Base-by-base conservation (phyloP, 2,888 invertebrate species). In the Homarus gammarus region DNA sequence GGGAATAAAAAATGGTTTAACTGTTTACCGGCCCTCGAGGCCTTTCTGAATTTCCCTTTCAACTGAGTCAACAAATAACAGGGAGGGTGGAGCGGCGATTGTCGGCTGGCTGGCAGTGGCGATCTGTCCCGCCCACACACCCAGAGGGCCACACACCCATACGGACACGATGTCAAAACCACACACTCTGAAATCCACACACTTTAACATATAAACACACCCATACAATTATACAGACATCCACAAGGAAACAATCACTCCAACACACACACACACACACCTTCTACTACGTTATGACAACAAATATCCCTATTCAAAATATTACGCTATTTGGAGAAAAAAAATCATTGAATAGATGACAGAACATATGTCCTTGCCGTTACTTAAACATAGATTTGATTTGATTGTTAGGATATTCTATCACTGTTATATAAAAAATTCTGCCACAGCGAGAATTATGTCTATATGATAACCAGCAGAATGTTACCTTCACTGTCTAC, bases 61-160 rank as follows among this genome's bases (percentile, higher is more conserved):
- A 75, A 77, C 77, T 31, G 77, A 77, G 31, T 77, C 77, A 77
- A 77, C 77, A 49, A 77, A 44, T 49, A 77, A 77, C 31, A 77
- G 44, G n/a, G 3, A 49, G 44, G 49, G 27, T 38, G 73, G 38
- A 33, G 38, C 15, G 33, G 44, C 22, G 38, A 6, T 38, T n/a
- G 40, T 12, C n/a, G n/a, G 40, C 22, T 40, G 38, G 44, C 18
- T 22, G 3, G 3, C n/a, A 6, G 18, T 10, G 1, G 6, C 5
- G 2, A 27, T 64, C 64, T 64, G 22, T 64, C 27, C 5, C 64
- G 3, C 64, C 56, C 56, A 56, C 56, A 56, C 22, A 22, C 22
- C 18, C 15, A 15, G 12, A 49, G 8, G 15, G 15, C 56, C 56
- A 56, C 56, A 56, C 22, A 22, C 22, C 18, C 15, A 15, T 12